phyloP scores from a whole-genome alignment of 2,888 invertebrate species.

The Epirrhoe tristata region DNA sequence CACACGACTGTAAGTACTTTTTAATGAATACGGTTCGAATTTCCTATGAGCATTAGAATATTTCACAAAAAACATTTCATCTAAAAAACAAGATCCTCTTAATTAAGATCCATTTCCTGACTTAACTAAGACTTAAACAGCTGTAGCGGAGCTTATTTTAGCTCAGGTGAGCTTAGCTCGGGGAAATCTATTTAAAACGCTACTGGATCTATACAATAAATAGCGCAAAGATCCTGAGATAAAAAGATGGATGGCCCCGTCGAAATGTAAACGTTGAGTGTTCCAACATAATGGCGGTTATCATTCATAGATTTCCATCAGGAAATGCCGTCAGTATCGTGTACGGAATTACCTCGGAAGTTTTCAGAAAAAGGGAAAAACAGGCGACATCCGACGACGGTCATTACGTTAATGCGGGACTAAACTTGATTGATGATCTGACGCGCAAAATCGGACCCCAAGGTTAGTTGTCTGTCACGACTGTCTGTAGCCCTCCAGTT shows the following conservation, averaged over 20 bases:
- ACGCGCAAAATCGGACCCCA: constrained; percentile 30
- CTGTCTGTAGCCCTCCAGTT: constrained; percentile 20
- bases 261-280: constrained; percentile 60
- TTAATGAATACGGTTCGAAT: background rate
- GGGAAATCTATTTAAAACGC: constrained; percentile 62
- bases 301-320: constrained; percentile 82
- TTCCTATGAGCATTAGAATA: background rate
- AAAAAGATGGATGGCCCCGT: constrained; percentile 66
- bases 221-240: constrained; percentile 56
- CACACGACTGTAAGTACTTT: background rate
- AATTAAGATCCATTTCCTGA: constrained; percentile 53
- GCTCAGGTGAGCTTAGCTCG: constrained; percentile 57
- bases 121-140: constrained; percentile 56
- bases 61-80: background rate
- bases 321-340: constrained; percentile 70
- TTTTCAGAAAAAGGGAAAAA: constrained; percentile 70
- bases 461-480: constrained; percentile 36
- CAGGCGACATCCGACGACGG: constrained; percentile 82
- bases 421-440: constrained; percentile 83
- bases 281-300: constrained; percentile 60
- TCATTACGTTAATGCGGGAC: constrained; percentile 85
- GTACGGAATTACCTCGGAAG: constrained; percentile 76
- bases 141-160: constrained; percentile 52
- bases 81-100: constrained; percentile 34
- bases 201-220: constrained; percentile 56